Evolutionary conservation across 2,797 vertebrate species (phyloP).

Genomic region (Rhinogobio ventralis): DNA sequence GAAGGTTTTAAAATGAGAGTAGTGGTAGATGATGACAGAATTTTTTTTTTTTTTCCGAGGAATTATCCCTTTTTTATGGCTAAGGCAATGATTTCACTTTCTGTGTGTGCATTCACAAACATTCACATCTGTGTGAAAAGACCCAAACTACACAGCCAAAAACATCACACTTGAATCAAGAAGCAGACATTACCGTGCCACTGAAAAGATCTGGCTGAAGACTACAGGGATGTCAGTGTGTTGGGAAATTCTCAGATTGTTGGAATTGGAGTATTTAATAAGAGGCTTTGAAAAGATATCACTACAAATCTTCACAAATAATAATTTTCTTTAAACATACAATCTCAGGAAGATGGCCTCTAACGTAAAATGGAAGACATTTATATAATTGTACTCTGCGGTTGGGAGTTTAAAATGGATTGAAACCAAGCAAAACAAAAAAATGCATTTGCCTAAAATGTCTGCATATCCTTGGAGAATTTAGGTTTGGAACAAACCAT

Average conservation of each 20-base stretch:
- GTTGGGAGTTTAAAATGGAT: constrained; percentile 26
- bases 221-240: constrained; percentile 5
- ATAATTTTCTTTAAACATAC: constrained; percentile 18
- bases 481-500: neutral
- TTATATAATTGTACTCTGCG: constrained; percentile 20
- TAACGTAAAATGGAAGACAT: constrained; percentile 4
- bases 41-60: too few relatives aligned
- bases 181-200: constrained; percentile 33
- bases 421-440: constrained; percentile 33
- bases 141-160: constrained; percentile 52
- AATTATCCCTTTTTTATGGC: constrained; percentile 17
- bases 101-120: constrained; percentile 57
- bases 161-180: constrained; percentile 42
- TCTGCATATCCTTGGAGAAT: neutral
- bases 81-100: constrained; percentile 62
- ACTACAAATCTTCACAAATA: constrained; percentile 28
- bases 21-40: neutral
- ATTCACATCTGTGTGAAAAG: constrained; percentile 60
- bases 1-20: neutral
- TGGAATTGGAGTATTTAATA: constrained; percentile 2
- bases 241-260: neutral
- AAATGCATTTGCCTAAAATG: constrained; percentile 13
- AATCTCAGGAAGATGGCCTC: neutral
- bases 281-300: constrained; percentile 5
- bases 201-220: constrained; percentile 13